Evolutionary conservation across 2,888 invertebrate species (phyloP).

Genomic region (Meloe dianella): DNA sequence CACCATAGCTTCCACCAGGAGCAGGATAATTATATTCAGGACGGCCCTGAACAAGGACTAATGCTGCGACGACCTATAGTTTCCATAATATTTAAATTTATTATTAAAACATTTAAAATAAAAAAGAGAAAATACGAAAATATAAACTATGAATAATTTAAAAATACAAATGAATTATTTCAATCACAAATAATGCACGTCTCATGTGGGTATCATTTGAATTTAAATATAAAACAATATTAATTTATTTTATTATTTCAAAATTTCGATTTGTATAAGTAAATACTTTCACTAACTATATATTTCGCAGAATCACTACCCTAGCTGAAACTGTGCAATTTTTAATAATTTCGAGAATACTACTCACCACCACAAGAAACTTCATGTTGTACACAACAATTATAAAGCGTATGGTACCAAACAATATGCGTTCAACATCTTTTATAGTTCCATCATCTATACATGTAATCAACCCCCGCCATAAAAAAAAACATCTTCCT

Average conservation of each 20-base stretch:
- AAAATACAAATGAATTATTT: neutral
- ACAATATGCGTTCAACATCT: slow-evolving; percentile 42
- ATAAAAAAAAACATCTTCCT: slow-evolving; percentile 49
- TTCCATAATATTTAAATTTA: slow-evolving; percentile 13
- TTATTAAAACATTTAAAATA: neutral
- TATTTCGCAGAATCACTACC: slow-evolving; percentile 6
- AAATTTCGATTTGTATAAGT: neutral
- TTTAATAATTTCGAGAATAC: neutral
- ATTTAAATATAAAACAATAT: neutral
- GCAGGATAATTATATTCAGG: slow-evolving; percentile 69
- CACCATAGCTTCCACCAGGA: slow-evolving; percentile 59
- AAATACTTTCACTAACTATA: slow-evolving; percentile 2
- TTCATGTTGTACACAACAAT: slow-evolving; percentile 51
- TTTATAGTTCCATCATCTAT: slow-evolving; percentile 45
- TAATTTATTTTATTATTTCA: neutral
- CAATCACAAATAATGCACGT: neutral
- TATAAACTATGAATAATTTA: neutral
- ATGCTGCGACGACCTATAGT: slow-evolving; percentile 46
- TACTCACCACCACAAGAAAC: slow-evolving; percentile 53
- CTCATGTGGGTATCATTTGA: neutral
- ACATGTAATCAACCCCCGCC: slow-evolving; percentile 52
- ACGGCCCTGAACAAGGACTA: slow-evolving; percentile 65
- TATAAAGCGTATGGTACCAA: slow-evolving; percentile 45
- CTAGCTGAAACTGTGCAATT: neutral
- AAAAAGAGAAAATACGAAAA: neutral